Evolutionary conservation across 2,113 vertebrate genomes (phyloP).

Genomic region (Cebus imitator): DNA sequence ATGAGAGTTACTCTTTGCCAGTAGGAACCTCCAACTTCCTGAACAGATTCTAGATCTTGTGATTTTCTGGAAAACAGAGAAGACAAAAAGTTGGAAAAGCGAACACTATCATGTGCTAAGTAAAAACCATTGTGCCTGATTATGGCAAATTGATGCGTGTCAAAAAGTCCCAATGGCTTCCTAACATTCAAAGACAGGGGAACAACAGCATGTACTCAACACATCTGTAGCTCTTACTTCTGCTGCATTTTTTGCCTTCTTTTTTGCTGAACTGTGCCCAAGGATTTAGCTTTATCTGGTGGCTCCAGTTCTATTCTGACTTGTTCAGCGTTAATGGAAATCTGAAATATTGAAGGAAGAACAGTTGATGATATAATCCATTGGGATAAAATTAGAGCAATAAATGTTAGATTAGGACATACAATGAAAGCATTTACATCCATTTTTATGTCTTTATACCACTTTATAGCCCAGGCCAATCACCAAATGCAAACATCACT

Average conservation of each 20-base stretch:
- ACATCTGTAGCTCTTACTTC: constrained; percentile 80
- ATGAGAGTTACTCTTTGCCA: constrained; percentile 94
- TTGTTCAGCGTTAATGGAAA: constrained; percentile 91
- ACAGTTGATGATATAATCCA: neutral
- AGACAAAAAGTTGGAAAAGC: constrained; percentile 1
- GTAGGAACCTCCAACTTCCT: constrained; percentile 81
- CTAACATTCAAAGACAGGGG: rapidly evolving
- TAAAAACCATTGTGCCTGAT: neutral
- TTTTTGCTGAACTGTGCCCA: constrained; percentile 90
- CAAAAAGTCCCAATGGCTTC: neutral
- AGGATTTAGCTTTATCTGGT: constrained; percentile 84
- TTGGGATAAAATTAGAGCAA: neutral
- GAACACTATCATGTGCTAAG: neutral
- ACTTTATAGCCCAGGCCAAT: neutral
- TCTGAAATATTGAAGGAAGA: constrained; percentile 82
- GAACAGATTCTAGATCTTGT: constrained; percentile 72
- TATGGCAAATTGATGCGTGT: neutral
- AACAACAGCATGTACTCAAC: neutral
- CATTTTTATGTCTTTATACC: neutral
- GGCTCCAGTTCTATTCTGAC: constrained; percentile 91
- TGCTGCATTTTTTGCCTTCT: constrained; percentile 90
- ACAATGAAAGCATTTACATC: neutral
- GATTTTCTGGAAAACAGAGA: constrained; percentile 84
- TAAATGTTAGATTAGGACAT: neutral
- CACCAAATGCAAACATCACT: neutral